Evolutionary conservation across 2,888 invertebrate genomes (phyloP).

Genomic region (Euzophera pinguis): DNA sequence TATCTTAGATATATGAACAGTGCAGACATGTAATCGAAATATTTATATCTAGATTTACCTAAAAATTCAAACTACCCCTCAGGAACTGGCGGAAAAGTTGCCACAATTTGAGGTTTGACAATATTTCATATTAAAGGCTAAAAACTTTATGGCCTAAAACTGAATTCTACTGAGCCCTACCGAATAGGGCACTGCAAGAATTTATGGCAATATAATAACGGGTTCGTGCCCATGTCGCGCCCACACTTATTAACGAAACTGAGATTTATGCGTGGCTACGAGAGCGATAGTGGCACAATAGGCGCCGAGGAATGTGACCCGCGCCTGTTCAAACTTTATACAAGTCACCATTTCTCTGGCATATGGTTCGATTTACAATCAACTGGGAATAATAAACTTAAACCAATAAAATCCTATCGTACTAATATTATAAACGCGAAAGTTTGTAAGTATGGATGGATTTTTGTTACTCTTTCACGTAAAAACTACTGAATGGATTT

Average conservation of each 20-base stretch:
- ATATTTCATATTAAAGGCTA: background rate
- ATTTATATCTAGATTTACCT: too few species aligned
- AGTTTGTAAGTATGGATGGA: too few species aligned
- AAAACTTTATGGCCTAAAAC: slow-evolving; percentile 6
- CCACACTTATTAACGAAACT: slow-evolving; percentile 73
- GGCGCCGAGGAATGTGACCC: slow-evolving; percentile 69
- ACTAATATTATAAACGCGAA: too few species aligned
- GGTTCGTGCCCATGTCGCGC: slow-evolving; percentile 61
- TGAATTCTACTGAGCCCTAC: slow-evolving; percentile 9
- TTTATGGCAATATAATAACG: slow-evolving; percentile 51
- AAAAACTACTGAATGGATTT: too few species aligned
- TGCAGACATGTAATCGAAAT: background rate
- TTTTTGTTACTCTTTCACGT: too few species aligned
- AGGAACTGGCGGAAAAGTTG: too few species aligned
- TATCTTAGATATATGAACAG: slow-evolving; percentile 2
- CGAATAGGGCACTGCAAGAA: slow-evolving; percentile 28
- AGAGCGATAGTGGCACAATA: slow-evolving; percentile 67
- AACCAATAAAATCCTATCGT: too few species aligned
- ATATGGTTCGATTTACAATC: background rate
- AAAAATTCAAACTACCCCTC: too few species aligned
- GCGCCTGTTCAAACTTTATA: slow-evolving; percentile 39
- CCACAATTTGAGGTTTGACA: too few species aligned
- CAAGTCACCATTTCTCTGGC: slow-evolving; percentile 14
- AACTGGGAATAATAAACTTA: background rate
- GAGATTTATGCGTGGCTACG: slow-evolving; percentile 67